phyloP scores from a whole-genome alignment of 2,888 invertebrate species.

The Nephrocerus scutellatus region DNA sequence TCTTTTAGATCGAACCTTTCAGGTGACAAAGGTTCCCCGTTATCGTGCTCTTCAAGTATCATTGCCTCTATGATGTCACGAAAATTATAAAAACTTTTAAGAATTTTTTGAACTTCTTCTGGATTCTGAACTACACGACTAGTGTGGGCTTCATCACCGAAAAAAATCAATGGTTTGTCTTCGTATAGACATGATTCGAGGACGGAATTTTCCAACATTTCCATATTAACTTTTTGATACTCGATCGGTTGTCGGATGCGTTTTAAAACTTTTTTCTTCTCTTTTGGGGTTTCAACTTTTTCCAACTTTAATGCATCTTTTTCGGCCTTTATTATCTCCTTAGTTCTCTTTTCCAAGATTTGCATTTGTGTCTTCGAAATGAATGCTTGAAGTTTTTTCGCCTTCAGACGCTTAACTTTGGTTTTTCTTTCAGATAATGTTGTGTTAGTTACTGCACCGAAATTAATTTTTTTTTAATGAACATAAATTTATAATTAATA shows the following conservation, averaged over 20 bases:
- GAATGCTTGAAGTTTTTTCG: conserved; percentile 60
- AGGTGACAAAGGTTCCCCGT: conserved; percentile 12
- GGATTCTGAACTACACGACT: conserved; percentile 30
- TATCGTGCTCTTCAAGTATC: conserved; percentile 31
- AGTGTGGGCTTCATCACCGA: conserved; percentile 35
- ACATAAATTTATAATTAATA: not conserved
- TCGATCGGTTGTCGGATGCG: conserved; percentile 38
- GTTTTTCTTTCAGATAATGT: conserved; percentile 61
- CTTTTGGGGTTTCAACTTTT: conserved; percentile 5
- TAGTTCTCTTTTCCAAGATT: conserved; percentile 31
- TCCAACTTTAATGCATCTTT: conserved; percentile 10
- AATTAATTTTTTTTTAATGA: conserved; percentile 16
- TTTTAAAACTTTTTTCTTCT: conserved; percentile 6
- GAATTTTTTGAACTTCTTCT: conserved; percentile 34
- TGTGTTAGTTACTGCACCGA: conserved; percentile 55
- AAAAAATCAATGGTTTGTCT: conserved; percentile 41
- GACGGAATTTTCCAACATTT: conserved; percentile 33
- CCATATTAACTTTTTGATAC: conserved; percentile 41
- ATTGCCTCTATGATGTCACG: conserved; percentile 40
- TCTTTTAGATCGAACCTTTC: not conserved
- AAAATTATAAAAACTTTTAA: conserved; percentile 43
- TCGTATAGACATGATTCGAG: conserved; percentile 37
- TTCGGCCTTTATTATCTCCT: conserved; percentile 23
- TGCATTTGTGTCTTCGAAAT: conserved; percentile 51
- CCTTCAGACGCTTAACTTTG: conserved; percentile 59